Evolutionary conservation across 2,888 invertebrate genomes (phyloP), one percentile per base, ranked within the genome.

Genomic region (Pristionchus fissidentatus): DNA sequence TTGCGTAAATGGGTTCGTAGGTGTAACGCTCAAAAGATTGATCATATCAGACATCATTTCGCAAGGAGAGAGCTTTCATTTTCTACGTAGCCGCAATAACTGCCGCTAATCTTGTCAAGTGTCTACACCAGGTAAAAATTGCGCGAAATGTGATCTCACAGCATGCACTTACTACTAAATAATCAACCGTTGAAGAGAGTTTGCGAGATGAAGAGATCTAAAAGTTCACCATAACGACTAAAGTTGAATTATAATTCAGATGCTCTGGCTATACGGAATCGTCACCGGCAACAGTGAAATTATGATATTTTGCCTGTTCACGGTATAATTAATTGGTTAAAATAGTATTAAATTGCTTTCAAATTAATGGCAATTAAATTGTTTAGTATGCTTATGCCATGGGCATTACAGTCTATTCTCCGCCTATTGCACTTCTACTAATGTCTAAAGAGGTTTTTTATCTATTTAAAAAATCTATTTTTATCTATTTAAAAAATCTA

Each of bases 71-170:
- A 19, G 62, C 38, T 19, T 66, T 38, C 29, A 38, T 66, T 1
- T 22, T 38, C 35, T 66, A 66, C 38, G 22, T 38, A 0, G 8
- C 38, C 3, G 62, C 38, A 19, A 8, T 66, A 7, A 66, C 62
- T 19, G 1, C 38, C 3, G 35, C 62, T 7, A 66, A 66, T 22
- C 38, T 66, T 35, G 19, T 66, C 38, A 66, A 66, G 22, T 66
- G 62, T 8, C 22, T 66, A 3, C 62, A 66, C 29, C 62, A 66
- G 62, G 62, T 66, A 62, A n/a, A n/a, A n/a, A n/a, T n/a, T n/a
- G n/a, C n/a, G n/a, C n/a, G n/a, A n/a, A n/a, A n/a, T n/a, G n/a
- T n/a, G n/a, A n/a, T n/a, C n/a, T n/a, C n/a, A n/a, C n/a, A n/a
- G n/a, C n/a, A n/a, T n/a, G n/a, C n/a, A n/a, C n/a, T n/a, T n/a